Conservation (phyloP, 2,113 vertebrate species). For the Elaphurus davidianus region DNA sequence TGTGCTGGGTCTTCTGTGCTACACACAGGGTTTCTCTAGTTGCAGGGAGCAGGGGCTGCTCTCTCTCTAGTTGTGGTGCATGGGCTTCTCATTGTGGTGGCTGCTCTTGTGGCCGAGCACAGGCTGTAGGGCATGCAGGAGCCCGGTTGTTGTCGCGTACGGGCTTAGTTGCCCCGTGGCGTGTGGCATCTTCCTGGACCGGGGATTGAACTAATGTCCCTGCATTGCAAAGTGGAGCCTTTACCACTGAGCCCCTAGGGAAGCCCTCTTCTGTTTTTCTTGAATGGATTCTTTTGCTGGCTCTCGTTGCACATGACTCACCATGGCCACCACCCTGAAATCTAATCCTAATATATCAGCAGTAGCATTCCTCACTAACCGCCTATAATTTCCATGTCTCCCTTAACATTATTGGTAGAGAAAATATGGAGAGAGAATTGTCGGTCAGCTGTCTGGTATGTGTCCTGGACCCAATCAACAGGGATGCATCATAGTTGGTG, state of each 20-base stretch:
- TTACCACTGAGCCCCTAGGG: not conserved
- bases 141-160: fast-evolving
- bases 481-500: not conserved
- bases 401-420: not conserved
- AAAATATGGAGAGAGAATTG: not conserved
- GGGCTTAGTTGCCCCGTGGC: not conserved
- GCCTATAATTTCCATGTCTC: not conserved
- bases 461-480: fast-evolving
- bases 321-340: not conserved
- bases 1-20: not conserved
- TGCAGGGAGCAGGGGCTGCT: not conserved
- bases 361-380: not conserved
- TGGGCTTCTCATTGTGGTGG: not conserved
- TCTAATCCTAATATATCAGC: not conserved
- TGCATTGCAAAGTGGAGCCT: not conserved
- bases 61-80: not conserved
- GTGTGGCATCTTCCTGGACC: not conserved
- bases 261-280: not conserved
- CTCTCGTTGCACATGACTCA: not conserved
- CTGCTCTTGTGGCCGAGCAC: not conserved
- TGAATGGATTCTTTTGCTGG: not conserved
- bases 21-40: not conserved
- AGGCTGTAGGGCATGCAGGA: not conserved
- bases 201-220: not conserved
- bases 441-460: not conserved